Evolutionary conservation across 2,888 invertebrate species (phyloP).

Genomic region (Megastigmus dorsalis): DNA sequence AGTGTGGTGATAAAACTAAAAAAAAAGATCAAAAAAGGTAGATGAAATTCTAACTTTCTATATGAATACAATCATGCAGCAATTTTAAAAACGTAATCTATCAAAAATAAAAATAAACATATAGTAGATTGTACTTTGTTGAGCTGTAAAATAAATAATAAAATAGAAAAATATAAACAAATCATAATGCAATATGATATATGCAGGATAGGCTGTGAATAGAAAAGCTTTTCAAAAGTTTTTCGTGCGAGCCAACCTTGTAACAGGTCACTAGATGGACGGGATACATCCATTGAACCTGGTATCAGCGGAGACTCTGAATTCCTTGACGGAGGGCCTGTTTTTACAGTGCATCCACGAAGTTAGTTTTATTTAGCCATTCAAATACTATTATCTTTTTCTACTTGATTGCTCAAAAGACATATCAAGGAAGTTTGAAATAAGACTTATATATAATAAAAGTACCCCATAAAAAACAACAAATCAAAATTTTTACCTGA

Average conservation of each 20-base stretch:
- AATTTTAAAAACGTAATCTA: background rate
- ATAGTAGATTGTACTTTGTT: background rate
- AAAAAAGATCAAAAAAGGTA: background rate
- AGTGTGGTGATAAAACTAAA: background rate
- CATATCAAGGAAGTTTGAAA: too few species aligned
- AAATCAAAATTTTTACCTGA: conserved; percentile 81
- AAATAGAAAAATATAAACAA: conserved; percentile 28
- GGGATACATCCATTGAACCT: conserved; percentile 79
- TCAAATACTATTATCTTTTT: background rate
- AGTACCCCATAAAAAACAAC: background rate
- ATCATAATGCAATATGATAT: conserved; percentile 19
- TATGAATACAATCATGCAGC: background rate
- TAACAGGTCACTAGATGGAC: conserved; percentile 77
- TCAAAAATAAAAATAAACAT: background rate
- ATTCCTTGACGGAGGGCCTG: conserved; percentile 81
- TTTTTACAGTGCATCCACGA: conserved; percentile 64
- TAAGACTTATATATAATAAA: background rate
- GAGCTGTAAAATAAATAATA: conserved; percentile 20
- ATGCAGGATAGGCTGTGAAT: conserved; percentile 29
- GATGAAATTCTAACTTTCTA: background rate
- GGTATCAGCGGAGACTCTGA: conserved; percentile 82
- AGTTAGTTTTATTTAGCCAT: conserved; percentile 11
- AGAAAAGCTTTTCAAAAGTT: conserved; percentile 37
- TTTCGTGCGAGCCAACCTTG: conserved; percentile 70
- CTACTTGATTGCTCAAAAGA: conserved; percentile 2